phyloP scores from a whole-genome alignment of 1,140 invertebrate genomes.

The Amphibalanus amphitrite region DNA sequence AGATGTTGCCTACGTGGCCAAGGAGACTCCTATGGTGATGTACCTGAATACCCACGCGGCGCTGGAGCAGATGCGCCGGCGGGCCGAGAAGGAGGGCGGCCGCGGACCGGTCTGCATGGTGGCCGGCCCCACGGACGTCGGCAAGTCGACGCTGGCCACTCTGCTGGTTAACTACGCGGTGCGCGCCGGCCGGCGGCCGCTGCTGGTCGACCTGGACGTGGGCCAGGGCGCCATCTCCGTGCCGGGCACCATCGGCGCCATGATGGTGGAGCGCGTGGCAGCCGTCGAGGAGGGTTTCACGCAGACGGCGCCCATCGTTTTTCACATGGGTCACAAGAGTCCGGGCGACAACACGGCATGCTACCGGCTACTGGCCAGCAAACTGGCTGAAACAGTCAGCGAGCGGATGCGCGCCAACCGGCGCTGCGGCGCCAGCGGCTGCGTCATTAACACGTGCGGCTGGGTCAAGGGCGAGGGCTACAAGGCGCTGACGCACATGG shows the following conservation, averaged over 20 bases:
- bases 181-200: slow-evolving; percentile 46
- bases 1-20: slow-evolving; percentile 82
- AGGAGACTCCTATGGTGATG: slow-evolving; percentile 89
- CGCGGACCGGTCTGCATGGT: slow-evolving; percentile 72
- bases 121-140: slow-evolving; percentile 86
- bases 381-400: slow-evolving; percentile 68
- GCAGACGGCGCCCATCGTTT: slow-evolving; percentile 75
- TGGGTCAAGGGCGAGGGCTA: slow-evolving; percentile 88
- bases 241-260: slow-evolving; percentile 74
- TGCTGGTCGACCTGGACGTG: slow-evolving; percentile 92
- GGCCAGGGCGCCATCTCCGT: slow-evolving; percentile 86
- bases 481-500: slow-evolving; percentile 60
- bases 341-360: slow-evolving; percentile 60
- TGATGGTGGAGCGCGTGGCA: slow-evolving; percentile 76
- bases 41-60: slow-evolving; percentile 91
- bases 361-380: slow-evolving; percentile 67
- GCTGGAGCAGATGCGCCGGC: slow-evolving; percentile 67
- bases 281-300: slow-evolving; percentile 84
- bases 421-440: slow-evolving; percentile 68
- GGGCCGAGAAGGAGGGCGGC: slow-evolving; percentile 30
- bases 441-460: slow-evolving; percentile 94
- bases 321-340: slow-evolving; percentile 78
- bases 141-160: slow-evolving; percentile 80
- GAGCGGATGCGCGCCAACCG: slow-evolving; percentile 69
- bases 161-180: slow-evolving; percentile 90